Evolutionary conservation across 2,797 vertebrate species (phyloP).

Genomic region (Phylloscopus collybita): DNA sequence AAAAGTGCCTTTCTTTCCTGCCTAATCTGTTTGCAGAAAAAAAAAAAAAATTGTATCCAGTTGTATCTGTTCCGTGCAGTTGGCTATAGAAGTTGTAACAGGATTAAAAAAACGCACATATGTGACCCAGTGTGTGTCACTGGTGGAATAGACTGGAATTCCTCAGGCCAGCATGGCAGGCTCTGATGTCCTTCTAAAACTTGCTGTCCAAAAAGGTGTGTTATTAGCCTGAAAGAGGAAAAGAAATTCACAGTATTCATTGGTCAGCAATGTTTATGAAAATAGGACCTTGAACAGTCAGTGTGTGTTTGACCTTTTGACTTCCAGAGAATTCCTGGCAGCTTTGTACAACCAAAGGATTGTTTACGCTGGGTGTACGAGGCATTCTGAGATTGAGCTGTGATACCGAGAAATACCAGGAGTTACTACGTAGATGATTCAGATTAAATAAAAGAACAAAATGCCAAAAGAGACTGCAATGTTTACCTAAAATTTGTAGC

Average conservation of each 20-base stretch:
- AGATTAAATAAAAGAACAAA: background rate
- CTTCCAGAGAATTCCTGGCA: constrained; percentile 1
- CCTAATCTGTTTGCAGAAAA: background rate
- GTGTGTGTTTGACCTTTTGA: constrained; percentile 38
- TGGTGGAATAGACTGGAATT: background rate
- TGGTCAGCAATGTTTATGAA: background rate
- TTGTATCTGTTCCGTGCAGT: background rate
- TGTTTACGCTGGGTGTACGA: background rate
- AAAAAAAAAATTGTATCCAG: background rate
- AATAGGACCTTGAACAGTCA: background rate
- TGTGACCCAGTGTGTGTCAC: background rate
- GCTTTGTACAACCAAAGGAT: background rate
- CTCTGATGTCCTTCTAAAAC: background rate
- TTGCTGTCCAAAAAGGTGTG: background rate
- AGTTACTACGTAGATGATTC: background rate
- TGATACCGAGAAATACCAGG: background rate
- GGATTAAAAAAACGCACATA: background rate
- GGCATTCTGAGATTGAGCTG: background rate
- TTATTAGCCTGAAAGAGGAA: background rate
- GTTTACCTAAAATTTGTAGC: background rate
- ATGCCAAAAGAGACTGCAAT: background rate
- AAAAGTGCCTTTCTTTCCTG: background rate
- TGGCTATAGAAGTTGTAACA: background rate
- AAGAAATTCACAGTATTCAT: background rate
- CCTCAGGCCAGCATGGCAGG: background rate